Base-by-base conservation (phyloP, 2,888 invertebrate genomes). In the Drosophila imparisetae region DNA sequence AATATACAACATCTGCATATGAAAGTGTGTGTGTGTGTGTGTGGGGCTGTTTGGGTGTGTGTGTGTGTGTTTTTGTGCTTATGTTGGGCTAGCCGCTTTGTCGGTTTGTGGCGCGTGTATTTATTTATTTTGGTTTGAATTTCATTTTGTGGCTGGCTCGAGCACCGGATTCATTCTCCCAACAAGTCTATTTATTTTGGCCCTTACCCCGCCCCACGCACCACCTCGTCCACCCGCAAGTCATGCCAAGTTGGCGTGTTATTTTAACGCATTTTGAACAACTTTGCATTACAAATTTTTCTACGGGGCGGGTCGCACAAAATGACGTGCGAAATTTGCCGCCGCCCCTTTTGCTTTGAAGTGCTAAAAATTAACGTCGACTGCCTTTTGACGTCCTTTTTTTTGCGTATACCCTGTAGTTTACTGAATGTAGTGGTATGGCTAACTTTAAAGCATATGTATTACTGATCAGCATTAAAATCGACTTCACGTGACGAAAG, bases 281-380 rank as follows among this genome's bases (percentile, higher is more conserved):
- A 78, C 70, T 86, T 87, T 82, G 87, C 82, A 85, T 85, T 72
- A 73, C 84, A 85, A 87, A 80, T 85, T 83, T 73, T 57, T 52
- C 50, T 53, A 53, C 18, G 36, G 42, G 40, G 70, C 73, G 48
- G 34, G 58, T 21, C 57, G 73, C 72, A 52, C 57, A 66, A 74
- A 84, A 82, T 86, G 80, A 80, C 72, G 84, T 84, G 87, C 82
- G 75, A 84, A 82, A 72, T 77, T 79, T 62, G 64, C 42, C 54
- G 45, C 58, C 55, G 62, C 57, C 52, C 54, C 68, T 40, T 57
- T 50, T 54, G 55, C 72, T 68, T 74, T 75, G 61, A 83, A 86
- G 77, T 81, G 71, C 75, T 72, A 73, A 66, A 85, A 83, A 81
- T 84, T 79, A 83, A 86, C 79, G 63, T 80, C 63, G 59, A 63